Percentiles rank a stretch among this genome's conserved stretches.
Evolutionary conservation across 2,888 invertebrate species (phyloP).

Genomic region (Epicampocera succincta): DNA sequence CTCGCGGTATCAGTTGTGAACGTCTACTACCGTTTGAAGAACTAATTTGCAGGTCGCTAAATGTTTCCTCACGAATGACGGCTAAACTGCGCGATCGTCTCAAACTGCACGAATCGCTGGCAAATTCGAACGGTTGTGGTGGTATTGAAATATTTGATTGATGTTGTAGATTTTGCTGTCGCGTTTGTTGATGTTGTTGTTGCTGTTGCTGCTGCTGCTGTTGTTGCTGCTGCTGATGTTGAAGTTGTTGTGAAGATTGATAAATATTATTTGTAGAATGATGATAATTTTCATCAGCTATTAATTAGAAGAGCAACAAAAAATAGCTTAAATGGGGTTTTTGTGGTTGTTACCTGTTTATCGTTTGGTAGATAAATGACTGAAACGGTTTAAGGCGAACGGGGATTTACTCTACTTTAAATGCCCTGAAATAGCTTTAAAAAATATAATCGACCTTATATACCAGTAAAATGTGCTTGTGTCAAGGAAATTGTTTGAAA

Average conservation of each 20-base stretch:
- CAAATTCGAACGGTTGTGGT: slow-evolving; percentile 76
- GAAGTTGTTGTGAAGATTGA: slow-evolving; percentile 57
- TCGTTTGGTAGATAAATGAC: neutral
- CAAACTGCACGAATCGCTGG: slow-evolving; percentile 83
- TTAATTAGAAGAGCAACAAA: slow-evolving; percentile 53
- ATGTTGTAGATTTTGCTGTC: slow-evolving; percentile 43
- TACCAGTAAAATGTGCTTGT: too few species aligned
- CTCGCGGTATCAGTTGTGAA: slow-evolving; percentile 90
- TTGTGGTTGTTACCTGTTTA: neutral
- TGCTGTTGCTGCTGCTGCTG: slow-evolving; percentile 63
- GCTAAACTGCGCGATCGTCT: slow-evolving; percentile 88
- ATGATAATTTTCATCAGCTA: slow-evolving; percentile 75
- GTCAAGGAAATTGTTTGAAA: too few species aligned
- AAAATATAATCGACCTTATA: too few species aligned
- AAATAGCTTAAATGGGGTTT: slow-evolving; percentile 23
- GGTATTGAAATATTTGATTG: slow-evolving; percentile 52
- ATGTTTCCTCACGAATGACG: slow-evolving; percentile 89
- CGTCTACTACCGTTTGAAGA: slow-evolving; percentile 85
- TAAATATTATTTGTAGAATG: slow-evolving; percentile 73
- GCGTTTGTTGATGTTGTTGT: slow-evolving; percentile 10
- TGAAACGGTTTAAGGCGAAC: too few species aligned
- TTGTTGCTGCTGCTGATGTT: slow-evolving; percentile 57
- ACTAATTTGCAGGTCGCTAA: slow-evolving; percentile 86
- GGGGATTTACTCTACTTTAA: too few species aligned
- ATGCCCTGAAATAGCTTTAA: too few species aligned